Conservation (phyloP, 2,113 vertebrate species). For the Solea solea region DNA sequence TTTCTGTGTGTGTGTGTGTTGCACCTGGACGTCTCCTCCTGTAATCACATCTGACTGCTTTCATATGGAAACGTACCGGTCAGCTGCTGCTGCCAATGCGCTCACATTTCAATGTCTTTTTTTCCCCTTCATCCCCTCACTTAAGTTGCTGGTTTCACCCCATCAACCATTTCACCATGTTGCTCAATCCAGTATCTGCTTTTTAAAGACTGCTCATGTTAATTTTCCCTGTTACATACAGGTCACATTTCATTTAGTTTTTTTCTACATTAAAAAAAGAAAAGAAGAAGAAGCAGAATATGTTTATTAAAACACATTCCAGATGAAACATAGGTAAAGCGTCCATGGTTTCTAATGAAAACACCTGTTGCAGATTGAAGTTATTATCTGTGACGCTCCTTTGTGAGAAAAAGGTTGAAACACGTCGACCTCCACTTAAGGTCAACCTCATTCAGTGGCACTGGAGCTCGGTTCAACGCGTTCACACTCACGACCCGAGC, state of each 20-base stretch:
- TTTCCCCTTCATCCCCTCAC: neutral
- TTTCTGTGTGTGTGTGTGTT: neutral
- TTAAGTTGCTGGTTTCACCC: slow-evolving; percentile 9
- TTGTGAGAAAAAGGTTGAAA: slow-evolving; percentile 26
- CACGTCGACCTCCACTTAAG: slow-evolving; percentile 23
- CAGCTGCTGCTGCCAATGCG: slow-evolving; percentile 28
- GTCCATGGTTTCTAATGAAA: no score
- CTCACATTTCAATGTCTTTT: slow-evolving; percentile 50
- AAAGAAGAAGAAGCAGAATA: neutral
- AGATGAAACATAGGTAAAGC: neutral
- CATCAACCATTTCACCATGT: slow-evolving; percentile 17
- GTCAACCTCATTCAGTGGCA: slow-evolving; percentile 19
- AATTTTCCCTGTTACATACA: slow-evolving; percentile 6
- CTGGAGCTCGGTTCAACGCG: slow-evolving; percentile 22
- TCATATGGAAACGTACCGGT: slow-evolving; percentile 27
- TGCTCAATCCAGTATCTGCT: neutral
- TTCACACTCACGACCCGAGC: slow-evolving; percentile 24
- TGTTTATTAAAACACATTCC: no score
- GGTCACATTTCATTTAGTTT: slow-evolving; percentile 1
- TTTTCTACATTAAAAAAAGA: neutral
- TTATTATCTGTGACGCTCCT: neutral
- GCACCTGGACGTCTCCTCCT: slow-evolving; percentile 5
- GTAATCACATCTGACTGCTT: slow-evolving; percentile 37
- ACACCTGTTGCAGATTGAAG: neutral
- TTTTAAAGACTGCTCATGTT: slow-evolving; percentile 15